Base-by-base conservation (phyloP, 2,113 vertebrate species). In the Eptatretus burgeri region DNA sequence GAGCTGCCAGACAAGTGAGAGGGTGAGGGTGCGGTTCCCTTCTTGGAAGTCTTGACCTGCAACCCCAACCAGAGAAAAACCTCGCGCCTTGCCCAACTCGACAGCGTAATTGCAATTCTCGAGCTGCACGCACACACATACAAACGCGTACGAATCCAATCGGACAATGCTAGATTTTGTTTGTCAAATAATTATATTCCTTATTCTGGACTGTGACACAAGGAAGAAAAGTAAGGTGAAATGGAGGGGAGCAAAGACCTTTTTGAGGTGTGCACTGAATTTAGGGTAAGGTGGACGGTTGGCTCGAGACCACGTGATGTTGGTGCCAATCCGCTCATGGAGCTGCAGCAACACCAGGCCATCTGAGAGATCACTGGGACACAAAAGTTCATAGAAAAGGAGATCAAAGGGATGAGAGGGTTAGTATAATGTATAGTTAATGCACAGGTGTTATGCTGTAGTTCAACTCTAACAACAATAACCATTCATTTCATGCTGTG, bases 231-330 rank as follows among this genome's bases (percentile, higher is more conserved):
- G 9, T 60, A 20, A 60, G n/a, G 56, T 60, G 10, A 20, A 20
- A 17, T 10, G 56, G 56, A 19, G 56, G 56, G 12, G 56, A 20
- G 56, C 2, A 12, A 19, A 19, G 53, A 81, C 91, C 80, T 86
- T 94, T 70, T 83, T 98, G 89, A 98, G 95, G 51, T 91, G 89
- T 64, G 74, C 77, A 7, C 86, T 84, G 0, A 91, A 76, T 5
- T 73, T 51, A 4, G 88, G 75, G 65, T 84, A 94, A 2, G 89
- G 89, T 50, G 82, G 80, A 64, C 74, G 80, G 76, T 96, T 98
- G 53, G 93, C 76, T 1, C 72, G 82, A 67, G 68, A 80, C 88
- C 85, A 91, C 68, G 83, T 71, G 19, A 96, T 83, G 0, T 74
- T 72, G 11, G 94, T 80, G 2, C 81, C 77, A 9, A 79, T 80